Conservation (phyloP, 2,888 invertebrate species). For the Protodeltote pygarga region DNA sequence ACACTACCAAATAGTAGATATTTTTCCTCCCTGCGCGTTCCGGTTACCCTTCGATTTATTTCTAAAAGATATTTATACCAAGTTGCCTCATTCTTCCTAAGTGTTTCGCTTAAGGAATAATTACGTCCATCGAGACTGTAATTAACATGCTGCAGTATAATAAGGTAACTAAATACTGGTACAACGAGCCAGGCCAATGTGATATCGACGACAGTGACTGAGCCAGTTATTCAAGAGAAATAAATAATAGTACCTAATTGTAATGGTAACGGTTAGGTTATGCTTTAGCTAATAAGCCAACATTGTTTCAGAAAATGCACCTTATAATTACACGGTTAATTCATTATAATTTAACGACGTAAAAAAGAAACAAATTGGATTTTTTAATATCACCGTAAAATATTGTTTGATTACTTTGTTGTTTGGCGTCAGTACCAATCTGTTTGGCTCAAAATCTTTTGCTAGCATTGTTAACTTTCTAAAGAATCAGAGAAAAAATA, state of each 20-base stretch:
- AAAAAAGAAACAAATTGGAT: conserved; percentile 27
- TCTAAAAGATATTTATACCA: neutral
- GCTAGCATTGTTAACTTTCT: conserved; percentile 28
- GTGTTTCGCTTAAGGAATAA: conserved; percentile 16
- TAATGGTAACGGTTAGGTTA: neutral
- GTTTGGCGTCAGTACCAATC: conserved; percentile 13
- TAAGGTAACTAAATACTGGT: conserved; percentile 5
- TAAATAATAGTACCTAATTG: neutral
- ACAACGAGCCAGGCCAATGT: conserved; percentile 7
- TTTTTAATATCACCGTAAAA: conserved; percentile 19
- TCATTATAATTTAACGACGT: conserved; percentile 26
- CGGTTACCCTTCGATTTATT: conserved; percentile 1
- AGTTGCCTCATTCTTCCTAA: neutral
- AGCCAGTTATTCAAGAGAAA: conserved; percentile 4
- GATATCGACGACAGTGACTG: conserved; percentile 2
- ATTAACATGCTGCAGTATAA: conserved; percentile 20
- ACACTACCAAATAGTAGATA: no score
- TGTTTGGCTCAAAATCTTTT: conserved; percentile 1
- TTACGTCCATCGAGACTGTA: conserved; percentile 11
- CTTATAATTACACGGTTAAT: conserved; percentile 33
- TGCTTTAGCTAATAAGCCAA: neutral
- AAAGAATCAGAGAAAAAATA: conserved; percentile 26
- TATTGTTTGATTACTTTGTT: conserved; percentile 17
- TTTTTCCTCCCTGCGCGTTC: conserved; percentile 10
- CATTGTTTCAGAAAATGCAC: conserved; percentile 4